phyloP scores from a whole-genome alignment of 2,888 invertebrate genomes.

The Sylvicola fuscatus region DNA sequence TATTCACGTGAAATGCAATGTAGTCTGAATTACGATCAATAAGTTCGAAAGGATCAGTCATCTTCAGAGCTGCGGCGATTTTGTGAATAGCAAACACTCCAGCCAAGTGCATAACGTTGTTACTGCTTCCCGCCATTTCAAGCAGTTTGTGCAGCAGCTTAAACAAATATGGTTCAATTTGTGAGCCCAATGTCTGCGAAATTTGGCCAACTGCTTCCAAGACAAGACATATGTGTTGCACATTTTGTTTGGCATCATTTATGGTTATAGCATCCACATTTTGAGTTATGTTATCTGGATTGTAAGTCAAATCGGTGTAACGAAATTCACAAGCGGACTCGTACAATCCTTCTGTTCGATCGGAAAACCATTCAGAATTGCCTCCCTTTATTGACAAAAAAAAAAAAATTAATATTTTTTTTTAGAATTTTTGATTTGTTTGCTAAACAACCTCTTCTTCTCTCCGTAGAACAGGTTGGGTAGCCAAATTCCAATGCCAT shows the following conservation, averaged over 20 bases:
- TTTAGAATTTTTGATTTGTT: constrained; percentile 9
- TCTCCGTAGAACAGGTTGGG: constrained; percentile 14
- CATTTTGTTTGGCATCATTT: constrained; percentile 35
- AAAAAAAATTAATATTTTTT: not conserved
- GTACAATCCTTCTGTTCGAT: constrained; percentile 22
- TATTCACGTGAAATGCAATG: constrained; percentile 46
- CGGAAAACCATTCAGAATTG: constrained; percentile 17
- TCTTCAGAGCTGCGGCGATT: constrained; percentile 35
- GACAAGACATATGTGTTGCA: constrained; percentile 42
- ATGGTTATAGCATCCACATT: constrained; percentile 11
- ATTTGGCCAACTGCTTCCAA: constrained; percentile 48
- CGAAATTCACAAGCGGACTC: constrained; percentile 23
- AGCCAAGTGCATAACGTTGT: constrained; percentile 37
- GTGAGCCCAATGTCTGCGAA: constrained; percentile 29
- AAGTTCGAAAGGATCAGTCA: constrained; percentile 33
- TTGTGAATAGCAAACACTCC: constrained; percentile 35
- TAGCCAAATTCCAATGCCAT: constrained; percentile 18
- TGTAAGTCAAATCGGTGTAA: constrained; percentile 14
- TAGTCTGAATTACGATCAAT: constrained; percentile 51
- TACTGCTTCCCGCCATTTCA: constrained; percentile 47
- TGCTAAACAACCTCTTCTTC: constrained; percentile 12
- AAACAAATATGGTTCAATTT: constrained; percentile 38
- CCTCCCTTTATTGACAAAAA: not conserved
- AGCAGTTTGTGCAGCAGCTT: constrained; percentile 44
- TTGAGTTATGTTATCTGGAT: too few species aligned